Evolutionary conservation across 2,888 invertebrate genomes (phyloP).

Genomic region (Drosophila cognata): DNA sequence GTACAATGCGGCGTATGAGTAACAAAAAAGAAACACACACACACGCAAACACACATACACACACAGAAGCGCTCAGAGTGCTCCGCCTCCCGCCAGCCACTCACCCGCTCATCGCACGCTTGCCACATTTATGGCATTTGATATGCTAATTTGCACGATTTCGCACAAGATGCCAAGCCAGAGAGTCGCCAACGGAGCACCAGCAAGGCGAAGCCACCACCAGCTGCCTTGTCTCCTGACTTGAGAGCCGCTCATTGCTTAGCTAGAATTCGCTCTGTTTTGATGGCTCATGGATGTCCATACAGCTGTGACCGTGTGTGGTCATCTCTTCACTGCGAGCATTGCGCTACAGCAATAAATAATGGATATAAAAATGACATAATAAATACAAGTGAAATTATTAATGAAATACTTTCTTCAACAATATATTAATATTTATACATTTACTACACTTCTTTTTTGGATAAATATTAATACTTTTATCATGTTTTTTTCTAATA

Average conservation of each 20-base stretch:
- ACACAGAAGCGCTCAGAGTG: slow-evolving; percentile 23
- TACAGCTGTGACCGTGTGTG: not conserved
- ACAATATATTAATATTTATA: not conserved
- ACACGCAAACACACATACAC: slow-evolving; percentile 42
- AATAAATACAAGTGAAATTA: not conserved
- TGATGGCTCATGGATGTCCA: slow-evolving; percentile 37
- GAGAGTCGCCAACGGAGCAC: slow-evolving; percentile 38
- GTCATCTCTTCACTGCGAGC: not conserved
- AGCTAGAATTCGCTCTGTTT: slow-evolving; percentile 51
- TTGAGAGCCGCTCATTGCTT: slow-evolving; percentile 47
- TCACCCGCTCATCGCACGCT: slow-evolving; percentile 18
- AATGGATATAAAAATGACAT: not conserved
- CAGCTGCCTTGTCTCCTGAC: slow-evolving; percentile 29
- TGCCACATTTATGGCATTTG: slow-evolving; percentile 70
- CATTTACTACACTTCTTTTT: not conserved
- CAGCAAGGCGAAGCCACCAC: slow-evolving; percentile 58
- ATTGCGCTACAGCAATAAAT: slow-evolving; percentile 9
- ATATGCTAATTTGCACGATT: slow-evolving; percentile 81
- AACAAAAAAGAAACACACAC: slow-evolving; percentile 60
- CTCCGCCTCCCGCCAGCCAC: slow-evolving; percentile 23
- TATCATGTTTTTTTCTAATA: too few relatives aligned
- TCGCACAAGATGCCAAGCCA: slow-evolving; percentile 43
- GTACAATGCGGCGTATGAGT: slow-evolving; percentile 74
- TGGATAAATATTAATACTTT: not conserved
- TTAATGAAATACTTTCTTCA: not conserved